Base-by-base conservation (phyloP, 2,797 vertebrate genomes). In the Myotis findleyi region DNA sequence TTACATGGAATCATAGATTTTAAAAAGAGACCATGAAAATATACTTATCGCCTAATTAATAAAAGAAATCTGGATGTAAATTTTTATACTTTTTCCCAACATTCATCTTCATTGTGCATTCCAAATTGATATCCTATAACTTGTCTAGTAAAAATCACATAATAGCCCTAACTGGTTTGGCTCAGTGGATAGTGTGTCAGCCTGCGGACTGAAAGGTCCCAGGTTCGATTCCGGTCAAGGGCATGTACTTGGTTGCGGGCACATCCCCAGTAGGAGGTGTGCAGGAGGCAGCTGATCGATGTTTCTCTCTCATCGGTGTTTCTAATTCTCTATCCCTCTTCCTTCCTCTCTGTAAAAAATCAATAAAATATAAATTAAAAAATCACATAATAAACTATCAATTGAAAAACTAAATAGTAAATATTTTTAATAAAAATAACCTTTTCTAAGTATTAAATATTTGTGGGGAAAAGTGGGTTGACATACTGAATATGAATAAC, bases 341-440 rank as follows among this genome's bases (percentile, higher is more conserved):
- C 44, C 10, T 44, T 44, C 44, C 44, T 44, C 44, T 44, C 44
- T 11, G 44, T 44, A 44, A 44, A 44, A 44, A 44, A 44, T 44
- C 44, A 44, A 44, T 44, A 44, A 44, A 44, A 44, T 44, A 44
- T 44, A 44, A 44, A 44, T 44, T 44, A 2, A 44, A 44, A 44
- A 44, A 44, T 44, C 13, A 38, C 25, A 27, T 55, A 69, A 33
- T 73, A 41, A 72, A 94, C 86, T 76, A 59, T 2, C 23, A 94
- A 36, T 73, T 91, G 80, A 89, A 84, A 93, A 79, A 18, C 51
- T 80, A 92, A 83, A 64, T 93, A 47, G 36, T n/a, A 86, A 27
- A 57, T 84, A 51, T 57, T 95, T 91, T 93, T 44, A 87, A 66
- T 93, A 76, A 95, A 93, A 86, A 82, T 49, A 86, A 59, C 11